Percentiles rank a stretch among this genome's conserved stretches.
Conservation (phyloP, 1,140 invertebrate genomes). For the Apocrypta bakeri region DNA sequence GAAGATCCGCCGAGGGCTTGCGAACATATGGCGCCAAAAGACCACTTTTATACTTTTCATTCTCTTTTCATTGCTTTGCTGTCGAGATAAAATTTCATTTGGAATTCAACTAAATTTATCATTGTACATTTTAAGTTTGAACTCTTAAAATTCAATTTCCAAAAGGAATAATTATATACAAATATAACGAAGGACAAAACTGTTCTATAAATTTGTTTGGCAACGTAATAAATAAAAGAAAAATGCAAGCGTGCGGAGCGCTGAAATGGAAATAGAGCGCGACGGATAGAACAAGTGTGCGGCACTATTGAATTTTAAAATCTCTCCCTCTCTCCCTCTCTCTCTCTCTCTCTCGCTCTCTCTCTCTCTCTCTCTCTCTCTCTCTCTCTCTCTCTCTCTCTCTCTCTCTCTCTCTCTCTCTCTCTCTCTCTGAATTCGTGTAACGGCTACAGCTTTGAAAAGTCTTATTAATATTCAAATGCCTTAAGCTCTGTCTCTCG, state of each 20-base stretch:
- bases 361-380: background rate
- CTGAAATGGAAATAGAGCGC: constrained; percentile 24
- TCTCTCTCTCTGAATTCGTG: background rate
- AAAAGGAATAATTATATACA: no score
- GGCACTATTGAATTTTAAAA: constrained; percentile 43
- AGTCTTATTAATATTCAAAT: constrained; percentile 40
- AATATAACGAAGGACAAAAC: no score
- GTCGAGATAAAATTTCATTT: no score
- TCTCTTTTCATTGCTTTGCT: no score
- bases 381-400: background rate
- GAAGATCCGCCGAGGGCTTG: background rate
- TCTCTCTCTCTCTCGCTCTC: background rate
- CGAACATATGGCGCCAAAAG: background rate
- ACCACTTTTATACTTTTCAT: background rate
- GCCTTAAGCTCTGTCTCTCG: background rate
- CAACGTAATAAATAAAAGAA: constrained; percentile 11
- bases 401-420: no score
- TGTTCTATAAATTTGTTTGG: background rate
- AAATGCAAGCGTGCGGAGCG: background rate
- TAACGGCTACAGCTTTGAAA: background rate
- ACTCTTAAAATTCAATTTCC: no score
- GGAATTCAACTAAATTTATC: no score
- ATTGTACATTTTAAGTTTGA: no score
- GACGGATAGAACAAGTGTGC: background rate
- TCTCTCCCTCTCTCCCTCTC: no score